Percentiles rank a stretch among this genome's conserved stretches.
These are phyloP conservation scores for Prinia subflava DNA, from an alignment of 2,113 vertebrate genomes.

Conservation along the genomic window DNA sequence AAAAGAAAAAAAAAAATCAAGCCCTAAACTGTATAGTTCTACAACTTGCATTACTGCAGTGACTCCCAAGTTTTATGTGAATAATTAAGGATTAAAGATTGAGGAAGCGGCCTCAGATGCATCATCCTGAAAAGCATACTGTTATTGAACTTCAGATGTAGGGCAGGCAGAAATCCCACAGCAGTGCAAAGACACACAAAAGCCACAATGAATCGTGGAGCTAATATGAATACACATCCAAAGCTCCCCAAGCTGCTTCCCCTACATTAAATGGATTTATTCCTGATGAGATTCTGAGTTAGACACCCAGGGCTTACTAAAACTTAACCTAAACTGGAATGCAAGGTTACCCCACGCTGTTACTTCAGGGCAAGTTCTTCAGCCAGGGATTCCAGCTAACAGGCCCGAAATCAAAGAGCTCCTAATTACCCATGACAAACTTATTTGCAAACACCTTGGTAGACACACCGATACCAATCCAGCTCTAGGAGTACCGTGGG, in stretches of 20 bases:
- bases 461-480: neutral
- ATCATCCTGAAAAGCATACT: neutral
- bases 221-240: accelerated
- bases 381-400: neutral
- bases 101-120: neutral
- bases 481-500: neutral
- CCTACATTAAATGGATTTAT: neutral
- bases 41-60: neutral
- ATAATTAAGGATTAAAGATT: neutral
- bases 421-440: conserved; percentile 4
- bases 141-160: neutral
- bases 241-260: neutral
- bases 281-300: neutral
- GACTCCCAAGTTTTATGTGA: neutral
- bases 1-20: neutral
- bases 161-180: neutral
- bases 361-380: conserved; percentile 16
- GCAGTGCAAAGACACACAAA: neutral
- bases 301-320: neutral
- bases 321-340: neutral
- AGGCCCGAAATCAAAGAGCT: neutral
- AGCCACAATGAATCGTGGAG: neutral
- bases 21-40: neutral
- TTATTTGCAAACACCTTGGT: neutral
- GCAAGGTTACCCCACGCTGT: neutral